Evolutionary conservation across 2,888 invertebrate genomes (phyloP), one percentile per base, ranked within the genome.

Genomic region (Tenthredo livida): DNA sequence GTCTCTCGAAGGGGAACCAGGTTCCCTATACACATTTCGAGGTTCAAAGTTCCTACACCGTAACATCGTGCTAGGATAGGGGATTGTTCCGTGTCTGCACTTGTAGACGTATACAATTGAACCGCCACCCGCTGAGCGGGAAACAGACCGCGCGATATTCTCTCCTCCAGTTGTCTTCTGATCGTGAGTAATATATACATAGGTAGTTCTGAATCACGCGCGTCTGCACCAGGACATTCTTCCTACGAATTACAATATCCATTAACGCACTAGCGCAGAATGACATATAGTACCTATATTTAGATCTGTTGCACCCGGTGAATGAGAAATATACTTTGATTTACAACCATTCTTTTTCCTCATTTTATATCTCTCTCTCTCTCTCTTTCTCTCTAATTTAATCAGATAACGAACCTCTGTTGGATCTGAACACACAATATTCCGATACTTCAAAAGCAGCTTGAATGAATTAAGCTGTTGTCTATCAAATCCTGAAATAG

Each of bases 171-270:
- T 67, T 33, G 67, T 67, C 73, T 40, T 67, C 67, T 67, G 67
- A 67, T 67, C 67, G 33, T 33, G 67, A 17, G 67, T 33, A 67
- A 50, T 50, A 77, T 54, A 33, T n/a, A 43, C 43, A 21, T n/a
- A 29, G 15, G 15, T 54, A 15, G 77, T 77, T 61, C 61, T 65
- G 80, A 67, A 67, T 47, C 83, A 83, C 80, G 12, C 33, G 25
- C 17, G 33, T 77, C 54, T 67, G 1, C 6, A 65, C 40, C 33
- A 43, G 21, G 40, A 80, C 25, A n/a, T 61, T 80, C 21, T 61
- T 67, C 50, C 21, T 40, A 50, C 12, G 83, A 83, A 83, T 83
- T 83, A 83, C n/a, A 83, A 83, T 67, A 83, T 83, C 83, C 83
- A 83, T 83, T 83, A 83, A 83, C 29, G 83, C n/a, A 25, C 37